phyloP scores from a whole-genome alignment of 2,888 invertebrate species.

The Dromius quadrimaculatus region DNA sequence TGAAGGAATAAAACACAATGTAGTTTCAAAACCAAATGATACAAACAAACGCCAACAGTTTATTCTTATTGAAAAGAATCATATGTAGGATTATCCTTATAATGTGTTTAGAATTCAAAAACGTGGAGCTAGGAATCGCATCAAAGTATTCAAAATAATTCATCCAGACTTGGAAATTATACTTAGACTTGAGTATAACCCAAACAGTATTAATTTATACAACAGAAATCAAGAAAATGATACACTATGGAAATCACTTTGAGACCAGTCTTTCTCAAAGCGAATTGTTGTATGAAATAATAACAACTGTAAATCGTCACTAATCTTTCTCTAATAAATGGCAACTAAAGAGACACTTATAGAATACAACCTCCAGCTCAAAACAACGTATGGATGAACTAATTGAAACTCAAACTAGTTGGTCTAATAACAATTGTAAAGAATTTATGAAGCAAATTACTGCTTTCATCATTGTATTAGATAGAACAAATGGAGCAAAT shows the following conservation, averaged over 20 bases:
- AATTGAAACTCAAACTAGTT: not conserved
- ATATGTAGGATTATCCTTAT: slow-evolving; percentile 26
- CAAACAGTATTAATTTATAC: slow-evolving; percentile 26
- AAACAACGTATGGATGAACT: not conserved
- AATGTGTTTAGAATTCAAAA: slow-evolving; percentile 12
- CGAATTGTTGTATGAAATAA: slow-evolving; percentile 1
- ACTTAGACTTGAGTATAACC: slow-evolving; percentile 13
- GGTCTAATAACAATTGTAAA: slow-evolving; percentile 4
- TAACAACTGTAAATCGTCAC: not conserved
- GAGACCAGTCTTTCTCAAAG: not conserved
- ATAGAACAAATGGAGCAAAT: not conserved
- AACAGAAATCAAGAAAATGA: slow-evolving; percentile 13
- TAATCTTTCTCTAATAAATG: slow-evolving; percentile 16
- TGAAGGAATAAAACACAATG: slow-evolving; percentile 1
- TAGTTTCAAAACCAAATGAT: slow-evolving; percentile 15
- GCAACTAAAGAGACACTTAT: not conserved
- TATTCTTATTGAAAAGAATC: slow-evolving; percentile 25
- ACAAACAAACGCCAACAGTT: slow-evolving; percentile 18
- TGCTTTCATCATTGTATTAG: not conserved
- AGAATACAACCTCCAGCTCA: no score
- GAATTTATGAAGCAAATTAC: not conserved
- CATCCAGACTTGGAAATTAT: slow-evolving; percentile 20
- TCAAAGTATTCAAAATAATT: slow-evolving; percentile 4
- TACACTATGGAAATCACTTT: slow-evolving; percentile 4
- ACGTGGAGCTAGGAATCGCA: slow-evolving; percentile 3